Percentiles rank a stretch among this genome's conserved stretches.
Evolutionary conservation across 2,888 invertebrate species (phyloP).

Genomic region (Mamestra brassicae): DNA sequence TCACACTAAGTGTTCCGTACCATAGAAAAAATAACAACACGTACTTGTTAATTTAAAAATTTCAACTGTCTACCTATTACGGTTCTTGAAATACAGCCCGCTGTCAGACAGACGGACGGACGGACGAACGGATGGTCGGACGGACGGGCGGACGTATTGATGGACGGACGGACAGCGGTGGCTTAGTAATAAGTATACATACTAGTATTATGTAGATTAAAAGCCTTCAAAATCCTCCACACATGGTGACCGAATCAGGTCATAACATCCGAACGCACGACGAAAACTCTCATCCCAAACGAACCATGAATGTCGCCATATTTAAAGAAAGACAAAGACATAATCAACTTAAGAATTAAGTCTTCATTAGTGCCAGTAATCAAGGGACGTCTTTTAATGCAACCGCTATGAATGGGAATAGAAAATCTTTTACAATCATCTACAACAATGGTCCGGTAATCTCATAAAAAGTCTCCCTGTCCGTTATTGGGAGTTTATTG

Average conservation of each 20-base stretch:
- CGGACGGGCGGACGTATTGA: no score
- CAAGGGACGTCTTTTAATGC: constrained; percentile 38
- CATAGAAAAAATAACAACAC: no score
- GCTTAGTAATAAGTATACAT: no score
- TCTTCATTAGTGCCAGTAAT: constrained; percentile 51
- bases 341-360: constrained; percentile 36
- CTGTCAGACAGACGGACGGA: no score
- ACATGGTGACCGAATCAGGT: neutral
- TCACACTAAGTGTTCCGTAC: no score
- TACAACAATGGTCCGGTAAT: constrained; percentile 67
- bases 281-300: neutral
- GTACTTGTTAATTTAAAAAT: no score
- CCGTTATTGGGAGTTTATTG: constrained; percentile 15
- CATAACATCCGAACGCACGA: neutral
- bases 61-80: no score
- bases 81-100: no score
- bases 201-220: no score
- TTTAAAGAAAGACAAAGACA: constrained; percentile 26
- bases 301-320: neutral
- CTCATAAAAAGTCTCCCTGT: constrained; percentile 64
- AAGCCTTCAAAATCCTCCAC: neutral
- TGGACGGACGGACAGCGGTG: no score
- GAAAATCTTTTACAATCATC: constrained; percentile 59
- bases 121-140: no score
- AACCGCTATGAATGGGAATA: constrained; percentile 51